Evolutionary conservation across 2,797 vertebrate genomes (phyloP).

Genomic region (Mallotus villosus): DNA sequence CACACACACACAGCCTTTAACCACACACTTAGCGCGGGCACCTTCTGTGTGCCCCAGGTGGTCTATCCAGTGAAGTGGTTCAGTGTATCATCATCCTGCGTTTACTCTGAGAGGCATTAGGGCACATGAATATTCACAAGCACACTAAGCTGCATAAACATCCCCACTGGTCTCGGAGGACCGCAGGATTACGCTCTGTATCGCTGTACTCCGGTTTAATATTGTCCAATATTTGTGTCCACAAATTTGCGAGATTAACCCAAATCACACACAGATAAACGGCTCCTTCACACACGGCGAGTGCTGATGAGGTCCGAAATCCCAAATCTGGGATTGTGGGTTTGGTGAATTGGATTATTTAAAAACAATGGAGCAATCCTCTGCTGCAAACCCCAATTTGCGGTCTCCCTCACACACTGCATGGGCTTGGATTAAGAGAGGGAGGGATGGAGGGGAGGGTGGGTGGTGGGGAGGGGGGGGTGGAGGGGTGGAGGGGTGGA

Average conservation of each 20-base stretch:
- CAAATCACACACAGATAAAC: conserved; percentile 1
- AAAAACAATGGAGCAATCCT: neutral
- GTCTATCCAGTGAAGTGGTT: neutral
- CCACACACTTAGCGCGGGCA: neutral
- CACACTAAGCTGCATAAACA: neutral
- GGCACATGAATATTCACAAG: neutral
- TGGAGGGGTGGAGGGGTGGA: neutral
- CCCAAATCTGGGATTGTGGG: neutral
- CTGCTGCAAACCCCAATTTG: neutral
- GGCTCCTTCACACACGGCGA: neutral
- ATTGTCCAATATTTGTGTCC: neutral
- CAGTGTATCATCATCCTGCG: neutral
- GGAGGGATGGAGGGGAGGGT: neutral
- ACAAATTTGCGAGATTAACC: conserved; percentile 7
- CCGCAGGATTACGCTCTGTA: no score
- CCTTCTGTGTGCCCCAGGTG: neutral
- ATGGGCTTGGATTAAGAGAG: neutral
- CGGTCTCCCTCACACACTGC: neutral
- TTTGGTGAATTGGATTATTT: conserved; percentile 2
- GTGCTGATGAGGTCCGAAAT: no score
- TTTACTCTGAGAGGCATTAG: neutral
- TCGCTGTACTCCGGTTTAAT: neutral
- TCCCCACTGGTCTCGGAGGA: neutral
- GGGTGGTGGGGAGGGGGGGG: no score
- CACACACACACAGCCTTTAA: conserved; percentile 4